Conservation (phyloP, 2,888 invertebrate species). For the Caradrina clavipalpis region DNA sequence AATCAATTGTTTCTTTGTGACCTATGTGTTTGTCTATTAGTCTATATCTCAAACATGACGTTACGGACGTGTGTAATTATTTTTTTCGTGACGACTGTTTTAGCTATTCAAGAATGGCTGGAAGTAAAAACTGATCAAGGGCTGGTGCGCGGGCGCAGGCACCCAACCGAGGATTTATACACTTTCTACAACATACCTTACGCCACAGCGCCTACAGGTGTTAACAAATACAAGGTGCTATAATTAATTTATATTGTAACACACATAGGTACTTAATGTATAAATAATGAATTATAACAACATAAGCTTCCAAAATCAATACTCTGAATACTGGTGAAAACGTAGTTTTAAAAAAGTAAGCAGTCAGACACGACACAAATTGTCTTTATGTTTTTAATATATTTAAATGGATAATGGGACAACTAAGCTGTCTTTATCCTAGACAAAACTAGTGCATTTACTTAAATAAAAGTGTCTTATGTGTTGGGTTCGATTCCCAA, state of each 20-base stretch:
- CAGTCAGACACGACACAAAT: too few species aligned
- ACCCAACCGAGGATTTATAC: constrained; percentile 62
- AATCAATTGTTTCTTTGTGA: constrained; percentile 9
- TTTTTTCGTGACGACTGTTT: constrained; percentile 7
- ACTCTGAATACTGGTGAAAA: too few species aligned
- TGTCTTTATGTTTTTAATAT: too few species aligned
- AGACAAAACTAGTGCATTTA: too few species aligned
- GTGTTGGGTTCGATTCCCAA: too few species aligned
- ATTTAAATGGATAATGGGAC: too few species aligned
- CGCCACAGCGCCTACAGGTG: constrained; percentile 71
- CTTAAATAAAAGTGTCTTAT: too few species aligned
- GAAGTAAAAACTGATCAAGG: constrained; percentile 68
- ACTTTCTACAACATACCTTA: constrained; percentile 75
- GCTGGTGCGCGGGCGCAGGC: constrained; percentile 68
- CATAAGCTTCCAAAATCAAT: too few species aligned
- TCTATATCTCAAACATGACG: constrained; percentile 12
- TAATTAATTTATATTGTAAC: neutral
- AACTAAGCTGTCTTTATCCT: too few species aligned
- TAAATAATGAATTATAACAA: neutral
- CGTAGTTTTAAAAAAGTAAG: too few species aligned
- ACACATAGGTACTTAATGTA: neutral
- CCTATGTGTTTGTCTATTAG: neutral
- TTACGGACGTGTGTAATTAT: constrained; percentile 28
- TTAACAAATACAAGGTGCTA: constrained; percentile 61
- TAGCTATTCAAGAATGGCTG: constrained; percentile 42